Percentiles rank a stretch among this genome's conserved stretches.
Conservation (phyloP, 2,888 invertebrate species). For the Teleiodes luculella region DNA sequence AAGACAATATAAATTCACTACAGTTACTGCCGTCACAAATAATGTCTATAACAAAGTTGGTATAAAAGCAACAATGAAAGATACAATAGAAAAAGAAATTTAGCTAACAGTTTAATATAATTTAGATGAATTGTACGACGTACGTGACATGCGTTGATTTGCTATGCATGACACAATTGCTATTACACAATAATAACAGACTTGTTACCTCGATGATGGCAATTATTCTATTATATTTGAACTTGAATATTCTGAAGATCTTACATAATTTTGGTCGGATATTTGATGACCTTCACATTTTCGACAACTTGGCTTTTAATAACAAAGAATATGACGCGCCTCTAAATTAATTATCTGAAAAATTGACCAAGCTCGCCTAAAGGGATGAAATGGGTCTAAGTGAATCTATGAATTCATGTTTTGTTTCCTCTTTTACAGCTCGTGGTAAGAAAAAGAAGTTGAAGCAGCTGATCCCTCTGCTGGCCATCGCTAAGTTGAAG, state of each 20-base stretch:
- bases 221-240: background rate
- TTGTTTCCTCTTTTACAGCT: conserved; percentile 66
- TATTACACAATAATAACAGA: background rate
- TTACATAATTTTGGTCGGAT: too few species aligned
- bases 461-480: conserved; percentile 85
- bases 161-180: too few species aligned
- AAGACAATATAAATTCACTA: background rate
- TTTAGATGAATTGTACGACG: background rate
- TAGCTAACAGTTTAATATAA: too few species aligned
- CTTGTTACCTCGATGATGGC: background rate
- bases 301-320: too few species aligned
- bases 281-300: too few species aligned
- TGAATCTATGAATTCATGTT: too few species aligned
- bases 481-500: conserved; percentile 88
- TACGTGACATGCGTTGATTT: background rate
- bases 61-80: background rate
- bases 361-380: too few species aligned
- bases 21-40: too few species aligned
- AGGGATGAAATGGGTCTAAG: too few species aligned
- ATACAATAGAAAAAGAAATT: background rate
- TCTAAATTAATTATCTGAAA: too few species aligned
- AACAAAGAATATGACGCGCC: too few species aligned
- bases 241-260: background rate
- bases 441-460: conserved; percentile 90
- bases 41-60: too few species aligned